These are phyloP conservation scores for Ectobius pallidus DNA, from an alignment of 2,888 invertebrate species.

Conservation along the genomic window DNA sequence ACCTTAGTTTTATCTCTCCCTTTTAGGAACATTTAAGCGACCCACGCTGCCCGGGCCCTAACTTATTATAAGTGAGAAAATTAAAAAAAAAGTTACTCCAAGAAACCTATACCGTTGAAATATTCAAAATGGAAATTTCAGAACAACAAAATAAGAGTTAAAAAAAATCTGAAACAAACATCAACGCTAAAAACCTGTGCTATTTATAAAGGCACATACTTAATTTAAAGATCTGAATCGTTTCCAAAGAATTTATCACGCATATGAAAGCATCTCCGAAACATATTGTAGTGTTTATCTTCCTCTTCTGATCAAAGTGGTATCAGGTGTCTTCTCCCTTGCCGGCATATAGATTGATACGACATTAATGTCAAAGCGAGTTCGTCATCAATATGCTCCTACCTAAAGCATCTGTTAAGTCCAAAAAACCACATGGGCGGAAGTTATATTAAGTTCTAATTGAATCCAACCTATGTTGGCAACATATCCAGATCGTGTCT, in stretches of 20 bases:
- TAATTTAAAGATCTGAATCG: not conserved
- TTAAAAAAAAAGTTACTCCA: no score
- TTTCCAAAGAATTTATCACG: not conserved
- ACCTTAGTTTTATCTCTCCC: no score
- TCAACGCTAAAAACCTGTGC: no score
- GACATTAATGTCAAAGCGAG: not conserved
- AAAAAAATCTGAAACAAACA: no score
- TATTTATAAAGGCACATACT: no score
- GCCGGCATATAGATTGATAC: not conserved
- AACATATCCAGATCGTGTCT: constrained; percentile 19
- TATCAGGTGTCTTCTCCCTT: not conserved
- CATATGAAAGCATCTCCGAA: not conserved
- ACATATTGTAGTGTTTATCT: not conserved
- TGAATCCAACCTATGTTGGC: constrained; percentile 28
- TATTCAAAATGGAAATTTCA: no score
- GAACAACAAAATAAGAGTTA: no score
- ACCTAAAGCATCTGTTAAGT: not conserved
- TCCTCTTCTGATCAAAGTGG: not conserved
- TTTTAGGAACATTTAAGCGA: no score
- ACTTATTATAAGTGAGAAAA: no score
- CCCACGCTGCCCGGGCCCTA: no score
- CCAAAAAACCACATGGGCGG: constrained; percentile 30
- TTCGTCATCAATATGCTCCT: not conserved
- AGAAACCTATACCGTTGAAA: no score
- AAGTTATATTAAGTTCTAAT: constrained; percentile 27